Evolutionary conservation across 1,140 invertebrate genomes (phyloP).

Genomic region (Lethrus apterus): DNA sequence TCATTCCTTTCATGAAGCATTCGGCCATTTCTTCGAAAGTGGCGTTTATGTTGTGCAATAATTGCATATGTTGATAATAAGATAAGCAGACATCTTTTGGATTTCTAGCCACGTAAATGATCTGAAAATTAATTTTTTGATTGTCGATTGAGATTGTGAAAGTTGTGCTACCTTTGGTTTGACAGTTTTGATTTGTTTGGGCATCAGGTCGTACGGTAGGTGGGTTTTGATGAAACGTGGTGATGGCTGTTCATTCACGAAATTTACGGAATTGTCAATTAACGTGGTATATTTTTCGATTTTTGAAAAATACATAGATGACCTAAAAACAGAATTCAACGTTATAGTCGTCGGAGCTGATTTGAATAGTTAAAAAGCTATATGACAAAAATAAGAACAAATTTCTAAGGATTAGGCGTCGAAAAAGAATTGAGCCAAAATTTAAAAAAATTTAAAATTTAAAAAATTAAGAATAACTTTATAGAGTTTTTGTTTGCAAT

Average conservation of each 20-base stretch:
- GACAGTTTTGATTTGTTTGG: constrained; percentile 47
- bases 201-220: constrained; percentile 58
- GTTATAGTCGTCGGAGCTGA: no score
- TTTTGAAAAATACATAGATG: no score
- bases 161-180: constrained; percentile 39
- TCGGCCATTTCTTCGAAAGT: constrained; percentile 75
- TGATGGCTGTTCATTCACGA: constrained; percentile 25
- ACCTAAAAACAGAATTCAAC: no score
- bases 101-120: constrained; percentile 85
- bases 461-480: no score
- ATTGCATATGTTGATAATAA: constrained; percentile 76
- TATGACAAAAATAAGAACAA: no score
- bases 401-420: no score
- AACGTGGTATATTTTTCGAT: no score
- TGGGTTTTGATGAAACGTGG: constrained; percentile 65
- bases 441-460: no score
- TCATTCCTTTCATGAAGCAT: constrained; percentile 59
- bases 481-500: no score
- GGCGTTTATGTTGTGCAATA: constrained; percentile 63
- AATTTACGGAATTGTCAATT: constrained; percentile 7
- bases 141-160: constrained; percentile 2
- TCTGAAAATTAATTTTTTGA: constrained; percentile 48
- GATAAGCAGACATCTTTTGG: constrained; percentile 92
- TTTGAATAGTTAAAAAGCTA: no score
- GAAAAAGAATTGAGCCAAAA: no score